Percentiles rank a stretch among this genome's conserved stretches.
Evolutionary conservation across 2,888 invertebrate species (phyloP).

Genomic region (Ichneumoninae sp.): DNA sequence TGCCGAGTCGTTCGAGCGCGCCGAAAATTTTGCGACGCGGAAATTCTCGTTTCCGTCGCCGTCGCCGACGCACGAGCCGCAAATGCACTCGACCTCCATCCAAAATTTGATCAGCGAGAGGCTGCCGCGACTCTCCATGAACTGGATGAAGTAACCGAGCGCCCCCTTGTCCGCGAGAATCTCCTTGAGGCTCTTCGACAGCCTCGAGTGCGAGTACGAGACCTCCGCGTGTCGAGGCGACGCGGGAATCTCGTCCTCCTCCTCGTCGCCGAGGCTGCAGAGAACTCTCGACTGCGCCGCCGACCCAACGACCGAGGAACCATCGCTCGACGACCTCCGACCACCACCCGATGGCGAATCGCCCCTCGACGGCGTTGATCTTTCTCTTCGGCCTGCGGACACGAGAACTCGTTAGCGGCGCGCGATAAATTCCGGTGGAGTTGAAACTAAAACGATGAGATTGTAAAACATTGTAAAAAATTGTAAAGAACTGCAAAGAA

Average conservation of each 20-base stretch:
- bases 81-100: slow-evolving; percentile 90
- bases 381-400: slow-evolving; percentile 76
- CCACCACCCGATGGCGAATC: slow-evolving; percentile 67
- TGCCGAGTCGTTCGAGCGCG: slow-evolving; percentile 50
- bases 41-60: slow-evolving; percentile 19
- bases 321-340: slow-evolving; percentile 65
- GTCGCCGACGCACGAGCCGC: slow-evolving; percentile 70
- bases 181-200: slow-evolving; percentile 91
- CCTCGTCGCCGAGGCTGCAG: slow-evolving; percentile 80
- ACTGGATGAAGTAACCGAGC: slow-evolving; percentile 93
- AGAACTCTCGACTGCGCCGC: slow-evolving; percentile 56
- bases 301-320: not conserved
- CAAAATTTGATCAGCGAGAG: slow-evolving; percentile 90
- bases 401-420: not conserved
- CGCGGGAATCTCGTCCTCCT: slow-evolving; percentile 78
- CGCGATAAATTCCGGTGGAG: not conserved
- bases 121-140: slow-evolving; percentile 91
- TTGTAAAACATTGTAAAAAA: not conserved
- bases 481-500: not conserved
- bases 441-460: slow-evolving; percentile 31
- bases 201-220: slow-evolving; percentile 86
- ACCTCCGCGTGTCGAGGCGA: slow-evolving; percentile 75
- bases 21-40: too few relatives aligned
- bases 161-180: slow-evolving; percentile 92
- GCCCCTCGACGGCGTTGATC: slow-evolving; percentile 69